Evolutionary conservation across 2,797 vertebrate species (phyloP).

Genomic region (Spea hammondii): DNA sequence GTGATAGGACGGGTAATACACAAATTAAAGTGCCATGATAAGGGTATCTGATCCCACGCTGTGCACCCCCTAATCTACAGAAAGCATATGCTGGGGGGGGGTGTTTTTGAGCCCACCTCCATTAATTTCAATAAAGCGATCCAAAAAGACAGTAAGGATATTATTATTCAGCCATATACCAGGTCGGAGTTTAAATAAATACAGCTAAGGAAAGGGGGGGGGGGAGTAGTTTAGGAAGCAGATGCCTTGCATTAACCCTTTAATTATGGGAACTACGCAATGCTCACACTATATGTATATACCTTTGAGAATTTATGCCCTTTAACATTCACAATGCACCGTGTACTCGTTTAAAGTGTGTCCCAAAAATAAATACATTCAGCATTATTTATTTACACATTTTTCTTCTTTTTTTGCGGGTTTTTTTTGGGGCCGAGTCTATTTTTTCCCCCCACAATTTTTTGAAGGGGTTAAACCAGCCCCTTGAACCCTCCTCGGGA

Average conservation of each 20-base stretch:
- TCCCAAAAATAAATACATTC: background rate
- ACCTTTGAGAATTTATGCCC: too few species aligned
- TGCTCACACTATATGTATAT: background rate
- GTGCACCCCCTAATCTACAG: background rate
- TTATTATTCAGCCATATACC: background rate
- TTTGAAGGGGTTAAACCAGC: too few species aligned
- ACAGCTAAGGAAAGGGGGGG: conserved; percentile 22
- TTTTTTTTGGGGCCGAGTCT: too few species aligned
- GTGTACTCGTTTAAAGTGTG: background rate
- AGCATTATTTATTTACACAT: background rate
- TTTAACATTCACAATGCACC: too few species aligned
- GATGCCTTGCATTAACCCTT: background rate
- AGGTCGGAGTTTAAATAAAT: conserved; percentile 24
- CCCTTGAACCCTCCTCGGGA: background rate
- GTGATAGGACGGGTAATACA: background rate
- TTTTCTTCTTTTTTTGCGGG: background rate
- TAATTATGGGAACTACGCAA: background rate
- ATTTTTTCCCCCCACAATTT: too few species aligned
- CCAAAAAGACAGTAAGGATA: background rate
- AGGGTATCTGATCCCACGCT: background rate
- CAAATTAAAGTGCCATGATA: background rate
- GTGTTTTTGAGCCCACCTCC: background rate
- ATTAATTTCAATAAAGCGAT: background rate
- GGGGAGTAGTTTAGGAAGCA: background rate
- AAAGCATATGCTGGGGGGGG: background rate